phyloP scores from a whole-genome alignment of 2,888 invertebrate genomes.

The Crioceris asparagi region DNA sequence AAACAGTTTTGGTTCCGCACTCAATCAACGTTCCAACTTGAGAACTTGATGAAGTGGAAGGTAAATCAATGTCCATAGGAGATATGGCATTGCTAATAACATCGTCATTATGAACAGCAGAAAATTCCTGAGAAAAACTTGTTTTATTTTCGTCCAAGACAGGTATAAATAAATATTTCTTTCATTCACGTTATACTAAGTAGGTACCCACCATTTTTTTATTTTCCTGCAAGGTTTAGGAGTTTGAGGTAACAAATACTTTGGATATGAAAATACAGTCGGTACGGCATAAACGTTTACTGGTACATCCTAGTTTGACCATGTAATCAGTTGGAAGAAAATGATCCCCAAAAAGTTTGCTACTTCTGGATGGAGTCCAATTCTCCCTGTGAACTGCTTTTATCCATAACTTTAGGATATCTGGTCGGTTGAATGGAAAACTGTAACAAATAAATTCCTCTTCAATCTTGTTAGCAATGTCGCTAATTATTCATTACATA shows the following conservation, averaged over 20 bases:
- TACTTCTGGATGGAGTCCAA: constrained; percentile 18
- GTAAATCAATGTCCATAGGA: too few relatives aligned
- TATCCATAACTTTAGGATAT: constrained; percentile 17
- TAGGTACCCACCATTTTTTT: constrained; percentile 3
- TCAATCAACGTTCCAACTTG: too few relatives aligned
- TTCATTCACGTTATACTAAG: constrained; percentile 3
- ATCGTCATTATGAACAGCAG: too few relatives aligned
- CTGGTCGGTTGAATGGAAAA: constrained; percentile 17
- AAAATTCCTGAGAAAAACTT: too few relatives aligned
- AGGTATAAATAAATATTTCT: neutral
- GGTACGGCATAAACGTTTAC: constrained; percentile 17
- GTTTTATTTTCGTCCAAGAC: too few relatives aligned
- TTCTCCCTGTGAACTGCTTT: constrained; percentile 17
- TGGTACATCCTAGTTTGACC: constrained; percentile 6
- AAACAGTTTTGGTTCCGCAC: too few relatives aligned
- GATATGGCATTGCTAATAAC: too few relatives aligned
- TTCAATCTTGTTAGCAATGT: too few relatives aligned
- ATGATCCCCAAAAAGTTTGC: constrained; percentile 18
- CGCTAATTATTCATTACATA: too few relatives aligned
- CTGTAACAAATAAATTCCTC: constrained; percentile 5
- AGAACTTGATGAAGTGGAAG: too few relatives aligned
- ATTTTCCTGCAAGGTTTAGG: too few relatives aligned
- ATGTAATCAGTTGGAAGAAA: constrained; percentile 10
- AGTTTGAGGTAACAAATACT: constrained; percentile 8
- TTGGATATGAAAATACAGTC: constrained; percentile 14